Percentiles rank a stretch among this genome's conserved stretches.
phyloP scores from a whole-genome alignment of 2,888 invertebrate genomes.

The Sericinus montela region DNA sequence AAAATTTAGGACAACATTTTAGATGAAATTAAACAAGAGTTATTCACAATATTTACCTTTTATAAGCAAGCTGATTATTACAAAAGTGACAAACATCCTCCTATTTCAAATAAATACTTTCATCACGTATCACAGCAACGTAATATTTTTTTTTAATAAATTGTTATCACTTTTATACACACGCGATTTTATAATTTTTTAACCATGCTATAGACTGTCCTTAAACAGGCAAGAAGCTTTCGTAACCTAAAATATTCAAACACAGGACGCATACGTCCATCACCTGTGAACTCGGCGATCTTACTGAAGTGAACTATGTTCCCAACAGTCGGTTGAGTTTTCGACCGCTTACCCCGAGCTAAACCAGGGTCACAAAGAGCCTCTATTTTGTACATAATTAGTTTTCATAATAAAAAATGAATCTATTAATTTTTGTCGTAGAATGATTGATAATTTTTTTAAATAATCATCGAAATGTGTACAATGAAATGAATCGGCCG shows the following conservation, averaged over 20 bases:
- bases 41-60: too few species aligned
- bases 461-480: too few species aligned
- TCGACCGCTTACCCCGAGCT: slow-evolving; percentile 53
- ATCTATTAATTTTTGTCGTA: too few species aligned
- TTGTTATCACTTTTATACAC: slow-evolving; percentile 29
- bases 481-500: too few species aligned
- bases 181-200: slow-evolving; percentile 34
- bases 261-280: slow-evolving; percentile 35
- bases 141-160: background rate
- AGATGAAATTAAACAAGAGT: too few species aligned
- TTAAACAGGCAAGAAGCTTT: slow-evolving; percentile 22
- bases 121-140: slow-evolving; percentile 57
- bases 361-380: slow-evolving; percentile 50
- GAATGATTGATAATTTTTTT: too few species aligned
- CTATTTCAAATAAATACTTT: slow-evolving; percentile 49
- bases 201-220: slow-evolving; percentile 25
- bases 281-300: slow-evolving; percentile 37
- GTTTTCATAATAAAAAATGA: slow-evolving; percentile 30
- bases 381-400: slow-evolving; percentile 57
- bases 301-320: slow-evolving; percentile 43
- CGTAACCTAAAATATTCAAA: slow-evolving; percentile 27
- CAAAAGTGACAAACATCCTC: slow-evolving; percentile 68
- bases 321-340: slow-evolving; percentile 35
- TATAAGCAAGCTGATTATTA: slow-evolving; percentile 60
- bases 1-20: too few species aligned